Evolutionary conservation across 1,140 invertebrate genomes (phyloP), one percentile per base, ranked within the genome.

Genomic region (Drosophila asahinai): DNA sequence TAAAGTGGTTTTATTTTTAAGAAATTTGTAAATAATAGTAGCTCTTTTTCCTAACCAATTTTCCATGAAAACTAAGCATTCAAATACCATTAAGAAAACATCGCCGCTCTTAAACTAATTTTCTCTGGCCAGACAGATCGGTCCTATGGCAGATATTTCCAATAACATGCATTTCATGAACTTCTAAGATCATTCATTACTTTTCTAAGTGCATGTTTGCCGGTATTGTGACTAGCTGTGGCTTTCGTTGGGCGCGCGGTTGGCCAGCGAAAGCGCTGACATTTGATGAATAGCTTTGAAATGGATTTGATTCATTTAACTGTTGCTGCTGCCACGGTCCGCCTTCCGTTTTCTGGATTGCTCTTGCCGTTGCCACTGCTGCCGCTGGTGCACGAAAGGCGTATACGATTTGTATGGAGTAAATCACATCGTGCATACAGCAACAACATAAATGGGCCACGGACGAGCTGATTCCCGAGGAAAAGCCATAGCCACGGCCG

Each of bases 271-370:
- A 72, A 71, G 48, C 66, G 81, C 81, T 87, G 84, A 79, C 81
- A 81, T 87, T 83, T 87, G 84, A 87, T 87, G 84, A 87, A 87
- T 83, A 64, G 84, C 84, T 83, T 72, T 83, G 72, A 80, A 87
- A 83, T 83, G 84, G 83, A 83, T 87, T 87, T 87, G 84, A 87
- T 87, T 83, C 83, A 87, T 87, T 87, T 83, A 87, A 83, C 83
- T 87, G 77, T 87, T 86, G 83, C 75, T 78, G 67, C 45, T 60
- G 52, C 61, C 45, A 42, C 51, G 47, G 60, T 54, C 54, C 61
- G 40, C 73, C 54, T 76, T 59, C 61, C 72, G 47, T 49, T 76
- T 59, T 61, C 43, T 60, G 42, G 54, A 66, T 59, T 75, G 30
- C 68, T 52, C 38, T 48, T 67, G 33, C 47, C 52, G 25, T 43